These are phyloP conservation scores for Lycocorax pyrrhopterus DNA, from an alignment of 2,113 vertebrate genomes.

Conservation along the genomic window DNA sequence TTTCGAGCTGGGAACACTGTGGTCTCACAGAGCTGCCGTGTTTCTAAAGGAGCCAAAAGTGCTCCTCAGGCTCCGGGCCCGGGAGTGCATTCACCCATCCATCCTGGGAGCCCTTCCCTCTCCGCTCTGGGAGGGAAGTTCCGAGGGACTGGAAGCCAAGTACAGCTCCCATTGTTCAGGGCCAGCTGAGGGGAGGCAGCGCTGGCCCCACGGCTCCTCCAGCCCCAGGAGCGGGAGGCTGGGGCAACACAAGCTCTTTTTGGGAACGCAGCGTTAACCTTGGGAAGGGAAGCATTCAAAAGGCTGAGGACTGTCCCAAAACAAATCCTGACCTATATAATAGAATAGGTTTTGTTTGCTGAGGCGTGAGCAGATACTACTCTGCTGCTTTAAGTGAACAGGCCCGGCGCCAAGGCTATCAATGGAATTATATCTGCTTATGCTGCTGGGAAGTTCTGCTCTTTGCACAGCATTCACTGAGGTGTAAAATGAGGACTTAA, in stretches of 20 bases:
- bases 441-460: conserved; percentile 58
- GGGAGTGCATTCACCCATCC: neutral
- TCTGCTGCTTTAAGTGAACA: neutral
- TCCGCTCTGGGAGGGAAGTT: neutral
- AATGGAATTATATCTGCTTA: conserved; percentile 16
- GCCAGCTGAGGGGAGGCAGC: neutral
- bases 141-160: neutral
- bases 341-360: neutral
- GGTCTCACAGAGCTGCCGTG: neutral
- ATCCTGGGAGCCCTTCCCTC: neutral
- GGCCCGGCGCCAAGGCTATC: conserved; percentile 14
- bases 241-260: neutral
- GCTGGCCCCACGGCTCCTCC: neutral
- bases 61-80: neutral
- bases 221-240: neutral
- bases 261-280: neutral
- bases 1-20: neutral
- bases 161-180: neutral
- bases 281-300: neutral
- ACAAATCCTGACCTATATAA: conserved; percentile 7
- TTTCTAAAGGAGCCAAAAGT: neutral
- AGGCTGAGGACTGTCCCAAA: neutral
- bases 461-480: conserved; percentile 42
- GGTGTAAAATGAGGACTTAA: conserved; percentile 52
- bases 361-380: neutral